phyloP scores from a whole-genome alignment of 2,113 vertebrate species.

The Sakesphorus luctuosus region DNA sequence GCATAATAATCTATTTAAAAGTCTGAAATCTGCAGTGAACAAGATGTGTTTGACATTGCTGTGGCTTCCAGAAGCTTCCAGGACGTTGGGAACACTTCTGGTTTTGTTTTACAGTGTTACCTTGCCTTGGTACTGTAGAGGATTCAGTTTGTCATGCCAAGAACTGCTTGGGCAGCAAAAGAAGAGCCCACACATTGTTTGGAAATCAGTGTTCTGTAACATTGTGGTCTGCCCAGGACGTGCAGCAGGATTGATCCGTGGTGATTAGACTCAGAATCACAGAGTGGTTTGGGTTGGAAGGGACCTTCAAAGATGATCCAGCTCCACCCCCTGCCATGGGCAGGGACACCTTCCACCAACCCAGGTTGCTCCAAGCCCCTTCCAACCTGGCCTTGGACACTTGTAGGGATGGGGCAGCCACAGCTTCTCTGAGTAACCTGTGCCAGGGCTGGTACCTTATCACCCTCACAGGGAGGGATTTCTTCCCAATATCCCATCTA shows the following conservation, averaged over 20 bases:
- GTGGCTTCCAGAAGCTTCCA: not conserved
- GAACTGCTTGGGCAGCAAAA: not conserved
- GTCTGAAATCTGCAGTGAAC: not conserved
- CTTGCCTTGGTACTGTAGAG: not conserved
- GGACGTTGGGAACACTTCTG: not conserved
- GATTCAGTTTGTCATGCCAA: not conserved
- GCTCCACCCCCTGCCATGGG: not conserved
- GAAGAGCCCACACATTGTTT: not conserved
- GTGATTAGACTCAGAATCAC: not conserved
- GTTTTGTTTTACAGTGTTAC: not conserved
- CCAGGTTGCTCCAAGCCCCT: not conserved
- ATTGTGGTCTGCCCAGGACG: not conserved
- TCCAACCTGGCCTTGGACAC: not conserved
- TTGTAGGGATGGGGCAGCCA: not conserved
- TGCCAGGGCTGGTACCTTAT: not conserved
- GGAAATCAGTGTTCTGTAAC: not conserved
- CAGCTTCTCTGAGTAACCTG: not conserved
- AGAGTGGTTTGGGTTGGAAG: not conserved
- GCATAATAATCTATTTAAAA: slow-evolving; percentile 1
- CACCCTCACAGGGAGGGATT: not conserved
- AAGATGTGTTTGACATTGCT: not conserved
- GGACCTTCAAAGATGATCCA: not conserved
- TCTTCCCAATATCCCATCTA: not conserved
- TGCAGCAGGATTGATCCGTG: not conserved
- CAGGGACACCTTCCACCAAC: not conserved